These are phyloP conservation scores for Anoplophora glabripennis DNA, from an alignment of 1,140 invertebrate genomes.

Conservation along the genomic window DNA sequence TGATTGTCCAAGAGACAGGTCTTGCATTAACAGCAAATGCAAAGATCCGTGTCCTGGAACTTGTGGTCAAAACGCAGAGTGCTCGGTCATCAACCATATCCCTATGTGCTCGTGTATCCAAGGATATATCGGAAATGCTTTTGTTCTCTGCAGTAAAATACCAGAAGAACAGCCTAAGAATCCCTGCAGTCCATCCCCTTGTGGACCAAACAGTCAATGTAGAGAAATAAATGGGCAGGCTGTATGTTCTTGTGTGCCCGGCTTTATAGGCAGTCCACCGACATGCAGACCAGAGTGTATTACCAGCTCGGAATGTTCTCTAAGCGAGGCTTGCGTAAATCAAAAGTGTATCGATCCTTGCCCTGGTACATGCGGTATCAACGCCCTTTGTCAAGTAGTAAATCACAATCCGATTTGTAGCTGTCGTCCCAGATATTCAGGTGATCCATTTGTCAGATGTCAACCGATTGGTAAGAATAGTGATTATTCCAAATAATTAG, in stretches of 20 bases:
- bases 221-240: slow-evolving; percentile 57
- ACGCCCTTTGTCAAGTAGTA: slow-evolving; percentile 61
- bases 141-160: slow-evolving; percentile 58
- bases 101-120: slow-evolving; percentile 64
- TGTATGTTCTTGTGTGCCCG: slow-evolving; percentile 60
- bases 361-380: slow-evolving; percentile 60
- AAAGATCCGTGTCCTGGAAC: slow-evolving; percentile 60
- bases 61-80: slow-evolving; percentile 68
- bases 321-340: slow-evolving; percentile 62
- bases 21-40: slow-evolving; percentile 61
- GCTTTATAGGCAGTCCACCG: slow-evolving; percentile 60
- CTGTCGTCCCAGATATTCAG: slow-evolving; percentile 51
- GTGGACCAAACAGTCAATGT: slow-evolving; percentile 71
- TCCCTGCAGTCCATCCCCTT: slow-evolving; percentile 64
- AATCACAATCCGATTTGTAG: slow-evolving; percentile 65
- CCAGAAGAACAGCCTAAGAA: slow-evolving; percentile 52
- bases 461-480: slow-evolving; percentile 51
- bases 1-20: slow-evolving; percentile 58
- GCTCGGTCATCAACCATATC: slow-evolving; percentile 64
- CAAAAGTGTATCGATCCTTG: slow-evolving; percentile 69
- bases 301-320: slow-evolving; percentile 59
- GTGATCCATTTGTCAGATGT: slow-evolving; percentile 58
- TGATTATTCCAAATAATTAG: slow-evolving; percentile 20
- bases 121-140: slow-evolving; percentile 70
- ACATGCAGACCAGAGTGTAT: slow-evolving; percentile 63